Percentiles rank a stretch among this genome's conserved stretches.
These are phyloP conservation scores for Alligator mississippiensis DNA, from an alignment of 2,113 vertebrate genomes.

Conservation along the genomic window DNA sequence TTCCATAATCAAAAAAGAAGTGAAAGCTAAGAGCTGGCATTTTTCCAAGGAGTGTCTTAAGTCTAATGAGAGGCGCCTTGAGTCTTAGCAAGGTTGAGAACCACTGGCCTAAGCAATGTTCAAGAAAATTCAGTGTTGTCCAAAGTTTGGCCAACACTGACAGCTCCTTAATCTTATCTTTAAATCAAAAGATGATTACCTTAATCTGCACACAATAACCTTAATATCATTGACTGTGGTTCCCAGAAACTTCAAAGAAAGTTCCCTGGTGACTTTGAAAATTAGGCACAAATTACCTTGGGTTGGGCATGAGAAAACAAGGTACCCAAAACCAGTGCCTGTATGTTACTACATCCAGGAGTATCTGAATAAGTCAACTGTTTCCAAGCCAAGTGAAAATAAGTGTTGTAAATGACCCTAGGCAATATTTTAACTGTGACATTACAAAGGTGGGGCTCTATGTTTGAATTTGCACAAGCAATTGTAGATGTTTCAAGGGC, in stretches of 20 bases:
- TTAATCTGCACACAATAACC: neutral
- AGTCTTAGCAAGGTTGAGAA: too few species aligned
- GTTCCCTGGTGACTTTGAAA: neutral
- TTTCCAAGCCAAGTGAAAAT: accelerated
- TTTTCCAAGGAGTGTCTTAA: too few species aligned
- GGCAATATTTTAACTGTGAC: neutral
- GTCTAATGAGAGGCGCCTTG: too few species aligned
- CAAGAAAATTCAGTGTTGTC: neutral
- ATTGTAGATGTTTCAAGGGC: neutral
- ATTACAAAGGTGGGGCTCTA: neutral
- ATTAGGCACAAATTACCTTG: accelerated
- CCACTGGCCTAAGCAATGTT: neutral
- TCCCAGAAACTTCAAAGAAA: accelerated
- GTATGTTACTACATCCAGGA: accelerated
- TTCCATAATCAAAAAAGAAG: too few species aligned
- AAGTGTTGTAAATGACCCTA: neutral
- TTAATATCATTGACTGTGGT: neutral
- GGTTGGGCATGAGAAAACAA: accelerated
- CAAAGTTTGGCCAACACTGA: neutral
- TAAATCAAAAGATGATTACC: neutral
- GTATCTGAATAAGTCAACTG: neutral
- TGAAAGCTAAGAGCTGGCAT: too few species aligned
- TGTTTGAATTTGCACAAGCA: neutral
- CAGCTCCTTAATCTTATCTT: neutral
- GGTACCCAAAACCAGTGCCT: neutral